phyloP scores from a whole-genome alignment of 2,113 vertebrate species.

The Progne subis region DNA sequence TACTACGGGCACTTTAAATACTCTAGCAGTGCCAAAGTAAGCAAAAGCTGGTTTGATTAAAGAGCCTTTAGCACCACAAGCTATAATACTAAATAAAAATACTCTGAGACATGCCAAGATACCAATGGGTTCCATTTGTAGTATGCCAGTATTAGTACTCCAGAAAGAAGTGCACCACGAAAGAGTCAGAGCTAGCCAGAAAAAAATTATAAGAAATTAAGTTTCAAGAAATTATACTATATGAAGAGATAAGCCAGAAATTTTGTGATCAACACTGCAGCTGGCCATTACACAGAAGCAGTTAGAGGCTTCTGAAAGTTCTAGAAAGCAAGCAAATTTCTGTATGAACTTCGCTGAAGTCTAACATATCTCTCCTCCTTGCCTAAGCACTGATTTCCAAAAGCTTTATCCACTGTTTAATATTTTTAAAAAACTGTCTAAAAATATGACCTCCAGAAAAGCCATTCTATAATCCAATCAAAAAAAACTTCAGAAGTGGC shows the following conservation, averaged over 20 bases:
- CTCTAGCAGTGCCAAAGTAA: neutral
- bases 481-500: neutral
- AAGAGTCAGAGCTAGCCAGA: neutral
- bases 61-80: neutral
- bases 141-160: neutral
- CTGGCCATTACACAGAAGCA: neutral
- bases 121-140: neutral
- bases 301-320: neutral
- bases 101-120: neutral
- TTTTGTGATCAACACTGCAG: neutral
- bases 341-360: neutral
- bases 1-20: neutral
- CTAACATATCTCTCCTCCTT: neutral
- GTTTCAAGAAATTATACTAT: neutral
- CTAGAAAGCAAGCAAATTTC: neutral
- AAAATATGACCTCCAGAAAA: neutral
- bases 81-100: neutral
- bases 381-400: neutral
- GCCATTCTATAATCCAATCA: neutral
- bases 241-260: neutral
- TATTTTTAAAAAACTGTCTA: too few species aligned
- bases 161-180: neutral
- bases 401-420: neutral
- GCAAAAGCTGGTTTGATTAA: neutral
- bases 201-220: neutral